Conservation (phyloP, 2,888 invertebrate species). For the Phania funesta region DNA sequence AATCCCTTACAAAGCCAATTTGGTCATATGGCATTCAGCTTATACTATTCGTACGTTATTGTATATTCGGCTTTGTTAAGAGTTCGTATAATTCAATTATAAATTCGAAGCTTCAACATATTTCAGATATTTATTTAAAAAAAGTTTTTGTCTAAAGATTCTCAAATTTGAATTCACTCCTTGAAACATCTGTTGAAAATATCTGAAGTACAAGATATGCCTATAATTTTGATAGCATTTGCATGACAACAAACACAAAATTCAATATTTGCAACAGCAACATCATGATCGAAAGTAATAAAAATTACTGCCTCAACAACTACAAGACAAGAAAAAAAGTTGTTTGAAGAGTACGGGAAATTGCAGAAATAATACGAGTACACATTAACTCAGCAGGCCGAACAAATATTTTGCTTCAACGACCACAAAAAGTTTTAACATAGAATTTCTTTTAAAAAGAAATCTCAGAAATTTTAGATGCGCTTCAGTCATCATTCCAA, state of each 20-base stretch:
- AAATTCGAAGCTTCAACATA: too few species aligned
- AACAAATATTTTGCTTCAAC: conserved; percentile 52
- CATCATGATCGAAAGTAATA: conserved; percentile 6
- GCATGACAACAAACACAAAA: background rate
- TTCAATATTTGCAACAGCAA: background rate
- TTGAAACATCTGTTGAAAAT: background rate
- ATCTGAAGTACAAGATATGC: background rate
- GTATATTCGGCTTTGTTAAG: too few species aligned
- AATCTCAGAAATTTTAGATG: background rate
- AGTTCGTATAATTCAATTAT: too few species aligned
- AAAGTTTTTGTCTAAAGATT: too few species aligned
- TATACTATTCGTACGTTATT: too few species aligned
- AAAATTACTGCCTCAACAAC: background rate
- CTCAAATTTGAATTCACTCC: background rate
- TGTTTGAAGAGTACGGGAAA: conserved; percentile 29
- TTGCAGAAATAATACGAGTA: conserved; percentile 29
- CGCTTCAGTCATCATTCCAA: conserved; percentile 7
- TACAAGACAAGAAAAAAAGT: conserved; percentile 6
- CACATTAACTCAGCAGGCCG: conserved; percentile 17
- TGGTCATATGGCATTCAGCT: too few species aligned
- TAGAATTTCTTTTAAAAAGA: conserved; percentile 21
- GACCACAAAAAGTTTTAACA: conserved; percentile 25
- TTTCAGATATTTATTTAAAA: too few species aligned
- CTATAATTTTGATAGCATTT: background rate
- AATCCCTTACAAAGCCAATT: too few species aligned